These are phyloP conservation scores for Heliocidaris erythrogramma DNA, from an alignment of 35 echinoderm and acorn worm genomes.

Conservation along the genomic window DNA sequence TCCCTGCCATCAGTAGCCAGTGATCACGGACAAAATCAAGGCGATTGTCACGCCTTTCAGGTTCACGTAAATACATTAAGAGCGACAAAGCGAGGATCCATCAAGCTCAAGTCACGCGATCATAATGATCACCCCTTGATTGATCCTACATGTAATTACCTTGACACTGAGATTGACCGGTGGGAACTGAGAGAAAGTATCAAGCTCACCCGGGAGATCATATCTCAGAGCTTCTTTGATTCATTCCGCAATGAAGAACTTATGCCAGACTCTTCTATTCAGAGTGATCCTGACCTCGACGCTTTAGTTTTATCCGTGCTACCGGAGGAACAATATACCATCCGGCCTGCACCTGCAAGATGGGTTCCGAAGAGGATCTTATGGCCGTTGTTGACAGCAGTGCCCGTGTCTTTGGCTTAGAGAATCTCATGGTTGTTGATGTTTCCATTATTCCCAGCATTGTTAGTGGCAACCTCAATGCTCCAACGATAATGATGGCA, in stretches of 20 bases:
- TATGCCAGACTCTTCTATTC: constrained; percentile 64
- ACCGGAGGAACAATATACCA: constrained; percentile 82
- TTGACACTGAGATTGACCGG: constrained; percentile 81
- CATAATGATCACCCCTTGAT: constrained; percentile 76
- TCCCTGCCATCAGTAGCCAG: constrained; percentile 91
- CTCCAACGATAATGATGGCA: constrained; percentile 94
- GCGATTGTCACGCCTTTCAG: constrained; percentile 84
- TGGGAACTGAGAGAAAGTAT: constrained; percentile 83
- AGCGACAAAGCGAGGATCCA: constrained; percentile 62
- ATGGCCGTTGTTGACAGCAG: constrained; percentile 88
- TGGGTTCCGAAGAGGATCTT: constrained; percentile 82
- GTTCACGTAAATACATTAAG: constrained; percentile 82
- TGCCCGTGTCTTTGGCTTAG: constrained; percentile 79
- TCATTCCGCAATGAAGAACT: constrained; percentile 75
- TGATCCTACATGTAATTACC: constrained; percentile 87
- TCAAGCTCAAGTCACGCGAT: constrained; percentile 75
- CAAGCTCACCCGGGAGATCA: constrained; percentile 77
- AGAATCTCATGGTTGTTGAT: constrained; percentile 84
- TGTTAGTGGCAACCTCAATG: constrained; percentile 88
- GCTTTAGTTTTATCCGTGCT: constrained; percentile 71
- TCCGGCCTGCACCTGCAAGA: constrained; percentile 91
- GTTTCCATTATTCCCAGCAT: constrained; percentile 95
- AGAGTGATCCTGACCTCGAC: constrained; percentile 76
- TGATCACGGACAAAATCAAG: constrained; percentile 73
- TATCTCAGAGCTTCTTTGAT: constrained; percentile 81